Evolutionary conservation across 1,140 invertebrate species (phyloP).

Genomic region (Palaemon carinicauda): DNA sequence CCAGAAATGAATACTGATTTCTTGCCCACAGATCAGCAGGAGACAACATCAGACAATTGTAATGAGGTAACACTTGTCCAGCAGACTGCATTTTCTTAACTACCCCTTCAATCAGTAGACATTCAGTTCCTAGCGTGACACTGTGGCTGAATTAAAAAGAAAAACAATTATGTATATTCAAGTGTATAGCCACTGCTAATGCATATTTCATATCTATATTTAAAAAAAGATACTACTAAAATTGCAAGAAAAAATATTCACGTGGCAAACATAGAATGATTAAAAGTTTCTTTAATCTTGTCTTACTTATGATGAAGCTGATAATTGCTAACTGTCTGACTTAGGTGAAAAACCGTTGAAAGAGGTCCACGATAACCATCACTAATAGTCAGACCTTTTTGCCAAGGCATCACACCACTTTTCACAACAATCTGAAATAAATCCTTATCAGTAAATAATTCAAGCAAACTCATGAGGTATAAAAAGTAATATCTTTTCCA

Average conservation of each 20-base stretch:
- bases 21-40: conserved; percentile 93
- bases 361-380: conserved; percentile 90
- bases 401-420: conserved; percentile 85
- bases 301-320: conserved; percentile 76
- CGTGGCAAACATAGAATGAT: no score
- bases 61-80: conserved; percentile 80
- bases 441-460: no score
- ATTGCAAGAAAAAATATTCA: no score
- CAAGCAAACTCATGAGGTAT: no score
- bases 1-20: conserved; percentile 78
- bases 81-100: conserved; percentile 68
- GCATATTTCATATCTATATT: no score
- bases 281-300: no score
- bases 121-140: conserved; percentile 78
- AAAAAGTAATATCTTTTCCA: no score
- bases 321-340: conserved; percentile 86
- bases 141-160: conserved; percentile 51
- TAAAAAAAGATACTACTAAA: no score
- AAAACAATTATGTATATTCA: neutral
- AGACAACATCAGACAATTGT: conserved; percentile 89
- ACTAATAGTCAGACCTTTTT: conserved; percentile 77
- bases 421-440: conserved; percentile 70
- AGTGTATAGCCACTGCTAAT: neutral
- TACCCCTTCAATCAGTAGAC: conserved; percentile 85
- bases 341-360: conserved; percentile 83